Evolutionary conservation across 2,113 vertebrate species (phyloP).

Genomic region (Takifugu flavidus): DNA sequence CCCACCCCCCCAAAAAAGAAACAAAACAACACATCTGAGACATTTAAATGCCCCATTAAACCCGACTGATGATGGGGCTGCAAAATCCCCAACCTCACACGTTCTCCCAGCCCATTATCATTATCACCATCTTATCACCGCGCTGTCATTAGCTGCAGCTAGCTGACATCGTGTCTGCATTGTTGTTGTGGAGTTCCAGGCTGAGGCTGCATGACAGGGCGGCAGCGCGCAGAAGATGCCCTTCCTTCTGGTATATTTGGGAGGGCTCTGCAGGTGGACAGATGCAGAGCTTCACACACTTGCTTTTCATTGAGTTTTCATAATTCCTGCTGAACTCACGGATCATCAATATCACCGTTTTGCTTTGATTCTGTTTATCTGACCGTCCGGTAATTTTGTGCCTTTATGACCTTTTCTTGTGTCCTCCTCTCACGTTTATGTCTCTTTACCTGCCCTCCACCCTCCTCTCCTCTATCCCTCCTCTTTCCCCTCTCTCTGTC

Average conservation of each 20-base stretch:
- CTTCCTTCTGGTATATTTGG: too few relatives aligned
- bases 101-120: conserved; percentile 54
- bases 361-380: too few relatives aligned
- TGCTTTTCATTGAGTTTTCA: too few relatives aligned
- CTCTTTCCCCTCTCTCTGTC: conserved; percentile 22
- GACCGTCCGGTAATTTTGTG: neutral
- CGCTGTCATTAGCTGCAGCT: conserved; percentile 46
- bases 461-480: neutral
- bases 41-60: conserved; percentile 38
- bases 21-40: conserved; percentile 4
- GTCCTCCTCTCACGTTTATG: neutral
- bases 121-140: conserved; percentile 60
- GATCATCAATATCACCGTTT: too few relatives aligned
- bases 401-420: neutral
- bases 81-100: conserved; percentile 43
- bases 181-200: conserved; percentile 6
- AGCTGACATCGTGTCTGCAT: conserved; percentile 21
- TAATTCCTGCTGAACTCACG: too few relatives aligned
- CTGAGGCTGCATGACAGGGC: too few relatives aligned
- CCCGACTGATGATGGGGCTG: conserved; percentile 19
- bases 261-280: too few relatives aligned
- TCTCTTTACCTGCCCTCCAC: conserved; percentile 13
- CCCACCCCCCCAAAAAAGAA: too few relatives aligned
- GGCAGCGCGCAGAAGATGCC: too few relatives aligned
- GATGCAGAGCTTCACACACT: too few relatives aligned